phyloP scores from a whole-genome alignment of 2,113 vertebrate genomes.

The Sardina pilchardus region DNA sequence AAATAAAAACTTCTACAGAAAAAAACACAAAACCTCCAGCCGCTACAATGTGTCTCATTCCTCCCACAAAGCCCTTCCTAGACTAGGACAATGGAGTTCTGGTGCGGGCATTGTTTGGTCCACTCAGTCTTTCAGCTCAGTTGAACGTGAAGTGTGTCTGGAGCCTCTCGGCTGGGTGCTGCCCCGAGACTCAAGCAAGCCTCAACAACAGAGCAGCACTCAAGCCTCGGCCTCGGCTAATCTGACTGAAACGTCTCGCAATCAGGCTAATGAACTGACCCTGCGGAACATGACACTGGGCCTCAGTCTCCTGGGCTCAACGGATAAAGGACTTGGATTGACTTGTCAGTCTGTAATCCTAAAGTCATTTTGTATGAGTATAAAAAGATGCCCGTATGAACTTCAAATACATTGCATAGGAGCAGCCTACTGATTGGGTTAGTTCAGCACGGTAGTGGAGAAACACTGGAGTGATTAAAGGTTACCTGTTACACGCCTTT shows the following conservation, averaged over 20 bases:
- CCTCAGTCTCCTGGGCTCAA: slow-evolving; percentile 19
- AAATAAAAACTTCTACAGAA: background rate
- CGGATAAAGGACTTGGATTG: background rate
- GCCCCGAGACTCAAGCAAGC: slow-evolving; percentile 49
- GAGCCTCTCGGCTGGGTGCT: slow-evolving; percentile 50
- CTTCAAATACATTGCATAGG: background rate
- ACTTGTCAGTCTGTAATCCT: background rate
- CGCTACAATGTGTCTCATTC: background rate
- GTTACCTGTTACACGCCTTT: background rate
- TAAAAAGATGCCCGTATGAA: background rate
- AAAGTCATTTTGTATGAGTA: background rate
- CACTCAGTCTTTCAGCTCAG: slow-evolving; percentile 52
- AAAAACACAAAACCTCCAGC: background rate
- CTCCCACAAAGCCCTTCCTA: background rate
- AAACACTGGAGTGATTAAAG: background rate
- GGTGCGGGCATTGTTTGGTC: slow-evolving; percentile 22
- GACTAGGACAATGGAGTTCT: background rate
- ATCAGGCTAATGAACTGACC: slow-evolving; percentile 56
- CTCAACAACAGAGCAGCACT: slow-evolving; percentile 50
- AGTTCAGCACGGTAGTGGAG: background rate
- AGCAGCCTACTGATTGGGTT: background rate
- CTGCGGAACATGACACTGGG: slow-evolving; percentile 48
- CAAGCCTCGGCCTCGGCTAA: slow-evolving; percentile 42
- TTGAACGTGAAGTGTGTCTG: slow-evolving; percentile 64
- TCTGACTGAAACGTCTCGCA: slow-evolving; percentile 46